Conservation (phyloP, 2,797 vertebrate genomes). For the Mycteria americana region DNA sequence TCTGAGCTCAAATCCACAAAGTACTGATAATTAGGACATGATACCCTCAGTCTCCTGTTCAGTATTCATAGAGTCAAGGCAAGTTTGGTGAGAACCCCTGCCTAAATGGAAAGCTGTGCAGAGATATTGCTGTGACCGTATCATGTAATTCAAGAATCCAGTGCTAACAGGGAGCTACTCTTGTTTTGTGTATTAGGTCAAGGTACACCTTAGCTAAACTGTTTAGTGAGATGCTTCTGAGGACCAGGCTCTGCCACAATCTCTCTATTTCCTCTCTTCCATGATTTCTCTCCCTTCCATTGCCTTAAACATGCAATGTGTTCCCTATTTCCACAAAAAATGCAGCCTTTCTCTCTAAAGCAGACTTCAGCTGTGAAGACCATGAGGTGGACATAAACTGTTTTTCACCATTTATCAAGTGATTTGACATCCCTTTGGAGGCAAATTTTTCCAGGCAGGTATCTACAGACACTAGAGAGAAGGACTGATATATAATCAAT, state of each 20-base stretch:
- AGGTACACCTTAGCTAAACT: background rate
- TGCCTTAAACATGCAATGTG: accelerated
- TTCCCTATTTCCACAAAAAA: background rate
- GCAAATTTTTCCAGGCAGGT: background rate
- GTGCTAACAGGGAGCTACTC: background rate
- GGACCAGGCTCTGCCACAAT: accelerated
- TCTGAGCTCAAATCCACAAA: background rate
- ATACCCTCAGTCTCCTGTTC: background rate
- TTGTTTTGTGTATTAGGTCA: background rate
- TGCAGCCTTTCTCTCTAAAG: background rate
- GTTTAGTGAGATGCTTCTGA: background rate
- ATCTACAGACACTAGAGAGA: background rate
- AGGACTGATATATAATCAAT: background rate
- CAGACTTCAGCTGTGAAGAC: background rate
- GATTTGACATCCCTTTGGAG: background rate
- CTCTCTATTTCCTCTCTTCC: background rate
- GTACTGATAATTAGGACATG: background rate
- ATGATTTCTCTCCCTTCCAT: background rate
- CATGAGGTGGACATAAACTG: background rate
- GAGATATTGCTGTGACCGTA: background rate
- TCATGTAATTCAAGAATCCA: background rate
- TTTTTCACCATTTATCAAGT: background rate
- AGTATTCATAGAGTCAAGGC: background rate
- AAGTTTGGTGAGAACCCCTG: background rate
- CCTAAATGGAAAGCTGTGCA: background rate